These are phyloP conservation scores for Daktulosphaira vitifoliae DNA, from an alignment of 1,140 invertebrate species.

Conservation along the genomic window DNA sequence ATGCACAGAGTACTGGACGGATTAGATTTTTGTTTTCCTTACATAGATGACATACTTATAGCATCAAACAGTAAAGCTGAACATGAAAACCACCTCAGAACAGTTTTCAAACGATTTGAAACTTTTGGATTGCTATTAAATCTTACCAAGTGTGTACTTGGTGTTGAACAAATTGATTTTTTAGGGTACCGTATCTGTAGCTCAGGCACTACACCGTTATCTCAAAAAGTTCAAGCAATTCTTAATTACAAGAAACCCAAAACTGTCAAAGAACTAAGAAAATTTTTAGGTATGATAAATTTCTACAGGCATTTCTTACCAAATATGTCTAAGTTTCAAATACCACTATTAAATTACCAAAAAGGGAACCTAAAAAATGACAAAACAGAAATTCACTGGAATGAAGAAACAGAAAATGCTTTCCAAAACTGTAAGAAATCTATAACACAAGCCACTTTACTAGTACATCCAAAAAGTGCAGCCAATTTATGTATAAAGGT, in stretches of 20 bases:
- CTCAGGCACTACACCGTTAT: too few species aligned
- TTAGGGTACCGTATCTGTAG: constrained; percentile 41
- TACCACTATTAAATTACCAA: constrained; percentile 36
- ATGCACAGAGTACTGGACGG: constrained; percentile 43
- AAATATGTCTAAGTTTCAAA: constrained; percentile 38
- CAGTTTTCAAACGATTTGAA: constrained; percentile 18
- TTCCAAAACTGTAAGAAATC: constrained; percentile 44
- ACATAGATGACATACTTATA: constrained; percentile 34
- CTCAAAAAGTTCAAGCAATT: constrained; percentile 18
- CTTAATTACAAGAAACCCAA: constrained; percentile 9
- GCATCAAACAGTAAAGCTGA: neutral
- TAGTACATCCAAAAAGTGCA: constrained; percentile 31
- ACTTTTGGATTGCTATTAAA: constrained; percentile 26
- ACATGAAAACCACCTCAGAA: neutral
- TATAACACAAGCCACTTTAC: constrained; percentile 37
- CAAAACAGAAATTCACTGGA: too few species aligned
- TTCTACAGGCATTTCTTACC: too few species aligned
- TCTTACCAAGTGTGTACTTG: constrained; percentile 38
- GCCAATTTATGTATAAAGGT: constrained; percentile 25
- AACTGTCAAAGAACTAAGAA: constrained; percentile 33
- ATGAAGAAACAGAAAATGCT: constrained; percentile 38
- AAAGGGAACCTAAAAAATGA: constrained; percentile 39
- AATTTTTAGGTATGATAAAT: constrained; percentile 45
- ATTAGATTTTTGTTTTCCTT: constrained; percentile 24
- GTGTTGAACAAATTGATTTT: constrained; percentile 35